Percentiles rank a stretch among this genome's conserved stretches.
These are phyloP conservation scores for Enteromius treurensis DNA, from an alignment of 2,797 vertebrate genomes.

Conservation along the genomic window DNA sequence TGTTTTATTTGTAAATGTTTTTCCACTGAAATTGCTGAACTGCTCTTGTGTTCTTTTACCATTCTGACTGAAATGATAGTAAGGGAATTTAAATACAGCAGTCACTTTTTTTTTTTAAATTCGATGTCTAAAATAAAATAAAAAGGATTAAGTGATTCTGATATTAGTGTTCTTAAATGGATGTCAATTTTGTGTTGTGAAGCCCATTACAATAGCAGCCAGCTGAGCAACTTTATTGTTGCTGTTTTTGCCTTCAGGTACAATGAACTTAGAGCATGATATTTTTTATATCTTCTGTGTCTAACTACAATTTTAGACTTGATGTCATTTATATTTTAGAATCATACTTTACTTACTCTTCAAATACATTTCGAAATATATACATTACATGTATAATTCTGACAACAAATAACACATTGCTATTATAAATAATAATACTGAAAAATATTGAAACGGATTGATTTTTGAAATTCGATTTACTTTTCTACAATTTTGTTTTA, in stretches of 20 bases:
- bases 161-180: neutral
- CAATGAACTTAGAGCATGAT: neutral
- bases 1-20: slow-evolving; percentile 33
- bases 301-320: neutral
- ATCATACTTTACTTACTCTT: neutral
- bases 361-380: neutral
- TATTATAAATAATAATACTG: neutral
- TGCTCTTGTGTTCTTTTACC: slow-evolving; percentile 36
- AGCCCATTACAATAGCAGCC: neutral
- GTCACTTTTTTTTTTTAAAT: slow-evolving; percentile 25
- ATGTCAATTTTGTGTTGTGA: neutral
- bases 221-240: neutral
- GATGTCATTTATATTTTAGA: neutral
- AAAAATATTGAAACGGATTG: neutral
- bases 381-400: neutral
- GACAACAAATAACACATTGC: neutral
- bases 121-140: slow-evolving; percentile 18
- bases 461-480: neutral
- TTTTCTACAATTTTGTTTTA: neutral
- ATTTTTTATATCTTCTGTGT: no score
- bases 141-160: neutral
- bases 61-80: neutral
- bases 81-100: slow-evolving; percentile 7
- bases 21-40: slow-evolving; percentile 45
- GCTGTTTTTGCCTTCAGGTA: neutral